phyloP scores from a whole-genome alignment of 2,113 vertebrate species.

The Xiphophorus couchianus region DNA sequence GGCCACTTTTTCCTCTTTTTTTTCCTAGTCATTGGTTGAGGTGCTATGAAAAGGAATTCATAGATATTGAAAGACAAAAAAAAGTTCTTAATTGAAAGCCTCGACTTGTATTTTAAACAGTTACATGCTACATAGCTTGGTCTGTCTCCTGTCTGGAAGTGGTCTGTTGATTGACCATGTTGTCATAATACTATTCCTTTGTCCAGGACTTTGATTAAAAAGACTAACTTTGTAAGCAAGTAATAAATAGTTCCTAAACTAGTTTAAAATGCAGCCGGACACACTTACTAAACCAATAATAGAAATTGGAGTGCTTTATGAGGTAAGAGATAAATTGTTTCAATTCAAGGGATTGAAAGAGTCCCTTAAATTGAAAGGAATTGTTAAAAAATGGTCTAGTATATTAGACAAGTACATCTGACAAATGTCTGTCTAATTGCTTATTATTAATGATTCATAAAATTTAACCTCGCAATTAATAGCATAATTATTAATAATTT shows the following conservation, averaged over 20 bases:
- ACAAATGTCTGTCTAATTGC: neutral
- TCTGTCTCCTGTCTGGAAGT: constrained; percentile 3
- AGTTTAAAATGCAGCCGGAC: neutral
- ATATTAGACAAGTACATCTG: too few relatives aligned
- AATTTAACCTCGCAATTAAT: neutral
- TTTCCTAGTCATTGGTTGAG: neutral
- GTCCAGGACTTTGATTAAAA: constrained; percentile 41
- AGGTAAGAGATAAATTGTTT: neutral
- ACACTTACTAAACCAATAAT: neutral
- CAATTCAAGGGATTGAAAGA: too few relatives aligned
- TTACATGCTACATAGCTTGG: neutral
- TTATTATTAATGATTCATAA: too few relatives aligned
- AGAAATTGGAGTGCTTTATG: neutral
- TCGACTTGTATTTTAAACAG: too few relatives aligned
- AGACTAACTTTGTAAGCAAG: neutral
- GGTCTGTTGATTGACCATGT: constrained; percentile 4
- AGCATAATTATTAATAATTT: neutral
- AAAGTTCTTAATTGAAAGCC: too few relatives aligned
- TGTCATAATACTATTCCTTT: constrained; percentile 20
- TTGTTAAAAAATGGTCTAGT: too few relatives aligned
- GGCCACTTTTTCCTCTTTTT: constrained; percentile 3
- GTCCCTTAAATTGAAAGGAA: too few relatives aligned
- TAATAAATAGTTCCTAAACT: neutral
- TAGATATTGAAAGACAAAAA: neutral
- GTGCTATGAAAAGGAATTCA: neutral